Conservation (phyloP, 1,140 invertebrate species). For the Anoplophora glabripennis region DNA sequence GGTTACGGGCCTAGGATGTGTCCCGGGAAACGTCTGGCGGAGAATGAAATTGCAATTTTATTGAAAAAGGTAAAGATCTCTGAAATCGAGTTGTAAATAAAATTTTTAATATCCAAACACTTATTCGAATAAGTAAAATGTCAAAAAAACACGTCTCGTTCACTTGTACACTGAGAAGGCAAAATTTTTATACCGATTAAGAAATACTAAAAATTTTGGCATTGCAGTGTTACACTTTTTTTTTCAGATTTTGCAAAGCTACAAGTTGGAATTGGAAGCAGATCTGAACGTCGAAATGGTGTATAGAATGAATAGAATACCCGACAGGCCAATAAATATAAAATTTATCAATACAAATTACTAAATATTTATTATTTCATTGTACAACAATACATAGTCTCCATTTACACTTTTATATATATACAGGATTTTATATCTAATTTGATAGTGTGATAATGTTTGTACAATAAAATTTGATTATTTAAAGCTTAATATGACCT, state of each 20-base stretch:
- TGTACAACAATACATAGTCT: conserved; percentile 42
- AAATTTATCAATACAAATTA: conserved; percentile 40
- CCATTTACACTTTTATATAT: conserved; percentile 33
- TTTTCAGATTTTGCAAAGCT: conserved; percentile 33
- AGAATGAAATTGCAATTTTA: conserved; percentile 70
- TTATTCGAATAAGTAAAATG: too few species aligned
- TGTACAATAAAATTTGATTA: conserved; percentile 41
- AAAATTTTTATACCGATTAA: too few species aligned
- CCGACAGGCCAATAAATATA: conserved; percentile 39
- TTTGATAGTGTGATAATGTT: conserved; percentile 29
- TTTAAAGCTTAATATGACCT: conserved; percentile 36
- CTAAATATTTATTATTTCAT: conserved; percentile 43
- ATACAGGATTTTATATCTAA: conserved; percentile 20
- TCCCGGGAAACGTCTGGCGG: conserved; percentile 73
- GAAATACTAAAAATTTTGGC: too few species aligned
- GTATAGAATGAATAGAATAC: conserved; percentile 43
- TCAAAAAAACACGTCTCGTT: too few species aligned
- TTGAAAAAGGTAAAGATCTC: conserved; percentile 55
- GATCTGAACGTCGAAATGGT: conserved; percentile 38
- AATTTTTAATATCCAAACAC: too few species aligned
- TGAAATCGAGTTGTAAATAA: not conserved
- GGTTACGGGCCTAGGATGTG: conserved; percentile 80
- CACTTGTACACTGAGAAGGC: too few species aligned
- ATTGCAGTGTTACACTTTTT: too few species aligned
- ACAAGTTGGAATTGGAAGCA: conserved; percentile 15